Base-by-base conservation (phyloP, 2,888 invertebrate genomes). In the Eupithecia exiguata region DNA sequence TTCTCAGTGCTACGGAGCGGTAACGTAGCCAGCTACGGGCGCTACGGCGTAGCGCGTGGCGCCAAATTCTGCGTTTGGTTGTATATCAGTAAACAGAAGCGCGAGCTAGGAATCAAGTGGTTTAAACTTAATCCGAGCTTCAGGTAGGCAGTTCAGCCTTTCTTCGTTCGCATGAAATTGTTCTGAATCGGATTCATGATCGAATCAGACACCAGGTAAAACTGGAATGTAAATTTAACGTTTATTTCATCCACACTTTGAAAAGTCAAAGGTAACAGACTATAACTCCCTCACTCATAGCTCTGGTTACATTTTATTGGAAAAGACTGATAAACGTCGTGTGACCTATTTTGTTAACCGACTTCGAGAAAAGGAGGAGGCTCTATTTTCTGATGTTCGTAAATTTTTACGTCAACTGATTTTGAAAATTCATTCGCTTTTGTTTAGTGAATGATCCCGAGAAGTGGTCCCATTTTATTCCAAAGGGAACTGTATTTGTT, bases 21-120 rank as follows among this genome's bases (percentile, higher is more conserved):
- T 58, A 21, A 25, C 25, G 25, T 53, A 25, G 25, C 21, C 25
- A 58, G 58, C 58, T 58, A 58, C 58, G 25, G 58, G 25, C 25
- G 58, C 58, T 58, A 58, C 58, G 25, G 58, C 58, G 58, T 58
- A 25, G 53, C 53, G n/a, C 49, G n/a, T n/a, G n/a, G 9, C 49
- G 49, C 49, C 21, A 53, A 58, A 25, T 58, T 58, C 25, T 25
- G 5, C 25, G 12, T 58, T 58, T 58, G 46, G n/a, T 6, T 46
- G 25, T 7, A 7, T n/a, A n/a, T n/a, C n/a, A n/a, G 58, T 58
- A 25, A 21, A 21, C 3, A 49, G 46, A 18, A 46, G 49, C n/a
- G n/a, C 1, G 12, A 21, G 10, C 21, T 21, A 21, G 53, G 53
- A 21, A 53, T 21, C 10, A 53, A 53, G 21, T 53, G 53, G 53